Base-by-base conservation (phyloP, 2,888 invertebrate genomes). In the Onchidella celtica region DNA sequence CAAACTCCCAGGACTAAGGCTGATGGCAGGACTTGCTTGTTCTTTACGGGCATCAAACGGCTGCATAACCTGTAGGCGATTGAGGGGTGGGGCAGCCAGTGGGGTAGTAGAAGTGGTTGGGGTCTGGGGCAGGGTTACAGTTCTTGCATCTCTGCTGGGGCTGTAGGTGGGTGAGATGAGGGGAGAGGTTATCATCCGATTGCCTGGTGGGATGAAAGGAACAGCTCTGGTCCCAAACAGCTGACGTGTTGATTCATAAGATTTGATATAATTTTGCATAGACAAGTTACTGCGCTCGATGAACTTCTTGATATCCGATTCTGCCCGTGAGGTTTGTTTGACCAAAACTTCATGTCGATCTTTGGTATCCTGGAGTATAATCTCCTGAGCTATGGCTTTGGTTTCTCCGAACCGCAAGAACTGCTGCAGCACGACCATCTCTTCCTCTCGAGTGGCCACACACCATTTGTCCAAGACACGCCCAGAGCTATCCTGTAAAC, bases 21-120 rank as follows among this genome's bases (percentile, higher is more conserved):
- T 81, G n/a, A 76, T 59, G 14, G 73, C 82, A 3, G 90, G 88
- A 78, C 88, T 89, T 29, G 85, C 65, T 55, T 87, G 86, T 63
- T 91, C 91, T 40, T 91, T 86, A 40, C 97, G 95, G 32, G 80
- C 98, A 93, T 98, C 98, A 92, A 97, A 97, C 0, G 98, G 98
- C 92, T 98, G 98, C 98, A 98, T 98, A 90, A 96, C 98, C 94
- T 98, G 97, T 70, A 98, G 94, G 89, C 97, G 96, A 93, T 96
- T 97, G 32, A 79, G 70, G 17, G 84, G 74, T 32, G 82, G 82
- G 0, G 81, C 81, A 61, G 75, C 32, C 55, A 81, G 69, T 1
- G 83, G 80, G 17, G 81, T 79, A 66, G 81, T 78, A 9, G 84
- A 77, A 29, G 75, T 83, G 55, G 82, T 75, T 4, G 81, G 73